Conservation (phyloP, 2,113 vertebrate genomes). For the Bos javanicus region DNA sequence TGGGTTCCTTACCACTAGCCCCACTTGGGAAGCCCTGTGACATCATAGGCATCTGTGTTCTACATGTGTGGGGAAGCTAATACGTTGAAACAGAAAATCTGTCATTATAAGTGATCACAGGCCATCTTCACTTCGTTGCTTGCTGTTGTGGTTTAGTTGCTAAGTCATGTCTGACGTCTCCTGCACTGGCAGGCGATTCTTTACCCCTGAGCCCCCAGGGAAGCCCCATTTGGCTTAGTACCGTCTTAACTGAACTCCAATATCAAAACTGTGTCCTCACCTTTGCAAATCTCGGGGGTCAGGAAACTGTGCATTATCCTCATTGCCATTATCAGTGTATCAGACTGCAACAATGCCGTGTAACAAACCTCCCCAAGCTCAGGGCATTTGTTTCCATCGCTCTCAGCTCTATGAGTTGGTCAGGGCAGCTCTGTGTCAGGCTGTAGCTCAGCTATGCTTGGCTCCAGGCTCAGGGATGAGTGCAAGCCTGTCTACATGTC, state of each 20-base stretch:
- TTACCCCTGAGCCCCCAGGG: neutral
- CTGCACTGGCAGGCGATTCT: neutral
- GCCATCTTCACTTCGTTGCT: neutral
- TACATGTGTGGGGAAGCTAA: rapidly evolving
- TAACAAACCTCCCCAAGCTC: neutral
- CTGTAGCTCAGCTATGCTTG: neutral
- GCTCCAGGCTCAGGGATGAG: neutral
- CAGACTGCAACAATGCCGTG: neutral
- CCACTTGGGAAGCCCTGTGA: neutral
- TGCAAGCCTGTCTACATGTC: neutral
- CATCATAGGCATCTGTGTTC: neutral
- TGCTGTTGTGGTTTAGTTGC: neutral
- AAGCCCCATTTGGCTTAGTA: neutral
- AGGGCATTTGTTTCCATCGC: neutral
- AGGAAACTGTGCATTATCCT: neutral
- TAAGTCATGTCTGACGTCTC: neutral
- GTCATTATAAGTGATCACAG: neutral
- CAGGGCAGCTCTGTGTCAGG: neutral
- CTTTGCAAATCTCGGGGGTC: neutral
- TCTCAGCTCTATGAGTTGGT: neutral
- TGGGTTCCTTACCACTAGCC: neutral
- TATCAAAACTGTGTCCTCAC: neutral
- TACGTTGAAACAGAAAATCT: neutral
- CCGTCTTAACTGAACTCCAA: neutral
- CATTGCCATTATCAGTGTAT: neutral